A percentile compares a stretch with the other conserved stretches of the same genome.
These are phyloP conservation scores for Silvanus unidentatus DNA, from an alignment of 2,888 invertebrate genomes.

Conservation along the genomic window DNA sequence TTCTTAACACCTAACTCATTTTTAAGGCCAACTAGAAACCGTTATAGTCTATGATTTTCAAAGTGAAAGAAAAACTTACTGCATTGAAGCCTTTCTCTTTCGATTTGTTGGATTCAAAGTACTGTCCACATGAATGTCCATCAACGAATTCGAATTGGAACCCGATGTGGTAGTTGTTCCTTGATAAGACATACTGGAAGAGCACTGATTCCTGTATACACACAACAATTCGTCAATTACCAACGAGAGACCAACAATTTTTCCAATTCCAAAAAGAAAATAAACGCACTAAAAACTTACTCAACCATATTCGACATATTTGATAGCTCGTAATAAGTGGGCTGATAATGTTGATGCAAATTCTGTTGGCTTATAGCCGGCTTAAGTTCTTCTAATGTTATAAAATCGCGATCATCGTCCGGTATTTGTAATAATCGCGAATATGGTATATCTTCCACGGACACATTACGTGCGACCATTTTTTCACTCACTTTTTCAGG, in stretches of 20 bases:
- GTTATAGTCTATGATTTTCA: too few species aligned
- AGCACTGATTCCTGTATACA: conserved; percentile 40
- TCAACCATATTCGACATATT: conserved; percentile 40
- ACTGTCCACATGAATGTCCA: conserved; percentile 38
- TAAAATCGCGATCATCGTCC: conserved; percentile 40
- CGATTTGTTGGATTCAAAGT: conserved; percentile 33
- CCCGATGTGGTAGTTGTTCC: neutral
- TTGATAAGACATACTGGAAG: conserved; percentile 25
- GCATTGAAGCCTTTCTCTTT: conserved; percentile 49
- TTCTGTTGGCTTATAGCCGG: conserved; percentile 35
- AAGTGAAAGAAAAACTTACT: conserved; percentile 42
- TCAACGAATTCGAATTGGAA: conserved; percentile 14
- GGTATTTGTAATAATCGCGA: conserved; percentile 44
- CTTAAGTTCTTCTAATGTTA: conserved; percentile 45
- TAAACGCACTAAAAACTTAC: conserved; percentile 33
- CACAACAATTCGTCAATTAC: too few species aligned
- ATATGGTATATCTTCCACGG: conserved; percentile 43
- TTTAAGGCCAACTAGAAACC: too few species aligned
- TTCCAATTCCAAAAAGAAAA: neutral
- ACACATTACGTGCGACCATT: conserved; percentile 45
- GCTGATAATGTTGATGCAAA: conserved; percentile 29
- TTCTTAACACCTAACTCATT: too few species aligned
- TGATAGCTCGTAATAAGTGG: conserved; percentile 42
- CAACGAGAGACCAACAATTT: neutral
- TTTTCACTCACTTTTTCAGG: conserved; percentile 9